Conservation (phyloP, 1,140 invertebrate species). For the Trichonephila inaurata region DNA sequence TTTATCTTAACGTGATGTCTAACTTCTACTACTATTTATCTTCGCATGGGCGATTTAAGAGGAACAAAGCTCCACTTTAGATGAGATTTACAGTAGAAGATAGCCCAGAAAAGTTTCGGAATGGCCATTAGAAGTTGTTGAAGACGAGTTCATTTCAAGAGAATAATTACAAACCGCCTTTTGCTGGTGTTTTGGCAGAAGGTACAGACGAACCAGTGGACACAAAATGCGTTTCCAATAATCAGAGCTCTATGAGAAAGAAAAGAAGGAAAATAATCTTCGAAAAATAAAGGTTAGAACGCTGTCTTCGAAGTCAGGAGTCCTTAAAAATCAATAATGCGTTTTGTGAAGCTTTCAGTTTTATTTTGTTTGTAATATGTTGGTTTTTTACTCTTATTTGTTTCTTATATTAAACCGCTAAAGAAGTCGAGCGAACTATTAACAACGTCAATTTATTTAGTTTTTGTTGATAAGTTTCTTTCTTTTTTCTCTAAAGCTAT, state of each 20-base stretch:
- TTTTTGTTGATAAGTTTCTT: not conserved
- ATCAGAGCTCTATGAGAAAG: not conserved
- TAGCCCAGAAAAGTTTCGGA: not conserved
- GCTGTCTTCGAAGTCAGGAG: conserved; percentile 45
- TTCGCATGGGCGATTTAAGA: conserved; percentile 52
- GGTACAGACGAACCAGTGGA: conserved; percentile 31
- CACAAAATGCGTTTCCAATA: conserved; percentile 63
- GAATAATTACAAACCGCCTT: conserved; percentile 52
- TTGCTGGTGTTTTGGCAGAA: conserved; percentile 15
- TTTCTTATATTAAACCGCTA: conserved; percentile 49
- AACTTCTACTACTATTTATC: conserved; percentile 39
- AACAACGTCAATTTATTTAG: conserved; percentile 33
- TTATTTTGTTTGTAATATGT: conserved; percentile 51
- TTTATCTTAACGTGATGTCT: conserved; percentile 45
- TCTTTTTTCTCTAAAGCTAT: not conserved
- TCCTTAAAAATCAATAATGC: conserved; percentile 52
- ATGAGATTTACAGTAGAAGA: conserved; percentile 44
- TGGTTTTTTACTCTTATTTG: conserved; percentile 38
- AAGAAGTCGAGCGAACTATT: conserved; percentile 51
- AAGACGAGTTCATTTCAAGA: conserved; percentile 39
- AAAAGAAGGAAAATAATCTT: conserved; percentile 18
- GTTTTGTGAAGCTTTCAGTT: conserved; percentile 18
- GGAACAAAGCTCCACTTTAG: conserved; percentile 3
- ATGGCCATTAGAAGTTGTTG: conserved; percentile 39
- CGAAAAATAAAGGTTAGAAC: conserved; percentile 49